Evolutionary conservation across 1,140 invertebrate species (phyloP).

Genomic region (Pseudomyrmex cubaensis): DNA sequence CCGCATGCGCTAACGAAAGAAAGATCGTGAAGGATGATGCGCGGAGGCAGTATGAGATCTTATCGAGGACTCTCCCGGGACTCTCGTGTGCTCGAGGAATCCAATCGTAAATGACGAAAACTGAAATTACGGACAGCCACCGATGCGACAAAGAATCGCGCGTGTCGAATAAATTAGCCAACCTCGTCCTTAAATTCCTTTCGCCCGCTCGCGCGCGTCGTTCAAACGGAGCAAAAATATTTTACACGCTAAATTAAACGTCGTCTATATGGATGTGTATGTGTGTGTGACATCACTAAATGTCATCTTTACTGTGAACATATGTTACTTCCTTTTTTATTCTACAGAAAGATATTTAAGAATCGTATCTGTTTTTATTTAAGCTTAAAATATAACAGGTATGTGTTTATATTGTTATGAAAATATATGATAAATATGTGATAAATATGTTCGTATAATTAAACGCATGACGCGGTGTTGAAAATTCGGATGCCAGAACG

Average conservation of each 20-base stretch:
- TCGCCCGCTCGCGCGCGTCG: background rate
- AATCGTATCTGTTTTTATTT: background rate
- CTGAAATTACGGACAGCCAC: constrained; percentile 50
- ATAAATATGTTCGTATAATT: constrained; percentile 54
- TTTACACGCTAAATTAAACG: constrained; percentile 13
- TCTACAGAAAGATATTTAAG: background rate
- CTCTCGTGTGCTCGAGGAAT: constrained; percentile 14
- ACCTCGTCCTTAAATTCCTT: background rate
- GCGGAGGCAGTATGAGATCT: constrained; percentile 45
- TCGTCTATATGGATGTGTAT: no score
- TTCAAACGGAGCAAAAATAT: background rate
- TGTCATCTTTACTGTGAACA: background rate
- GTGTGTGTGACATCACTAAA: background rate
- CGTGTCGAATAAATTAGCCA: constrained; percentile 44
- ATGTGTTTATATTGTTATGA: constrained; percentile 26
- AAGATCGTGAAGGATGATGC: constrained; percentile 49
- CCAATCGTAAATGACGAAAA: constrained; percentile 56
- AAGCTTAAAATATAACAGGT: background rate
- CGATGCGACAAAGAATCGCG: background rate
- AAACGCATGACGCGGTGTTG: constrained; percentile 41
- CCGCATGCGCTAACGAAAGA: constrained; percentile 45
- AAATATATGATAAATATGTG: constrained; percentile 52
- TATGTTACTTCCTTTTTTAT: background rate
- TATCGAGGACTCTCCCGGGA: constrained; percentile 35
- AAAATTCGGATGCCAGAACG: constrained; percentile 37